Evolutionary conservation across 1,140 invertebrate species (phyloP), one percentile per base, ranked within the genome.

Genomic region (Sitodiplosis mosellana): DNA sequence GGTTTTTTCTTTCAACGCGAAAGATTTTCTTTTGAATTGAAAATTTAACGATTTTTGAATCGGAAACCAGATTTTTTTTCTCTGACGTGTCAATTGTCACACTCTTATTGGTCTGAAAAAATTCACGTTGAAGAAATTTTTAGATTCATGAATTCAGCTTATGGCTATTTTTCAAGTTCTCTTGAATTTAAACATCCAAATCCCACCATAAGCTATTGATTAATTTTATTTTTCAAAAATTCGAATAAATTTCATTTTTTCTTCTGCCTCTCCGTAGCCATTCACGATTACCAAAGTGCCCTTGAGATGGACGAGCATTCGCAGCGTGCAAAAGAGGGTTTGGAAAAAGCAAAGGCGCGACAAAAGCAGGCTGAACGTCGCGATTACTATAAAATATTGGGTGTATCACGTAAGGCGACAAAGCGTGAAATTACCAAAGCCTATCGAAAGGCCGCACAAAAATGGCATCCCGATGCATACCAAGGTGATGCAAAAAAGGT

Each of bases 401-500:
- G 80, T 15, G 73, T 75, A 33, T 73, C 73, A 52, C 65, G 71
- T 65, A 83, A 75, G 49, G 94, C 94, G 1, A 80, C 67, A 17
- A 99, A 99, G 68, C 78, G 81, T 57, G 89, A 97, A 65, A 93
- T 99, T 15, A 72, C 80, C 1, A 98, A 97, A 73, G 94, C 94
- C 6, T 98, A 98, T 67, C 77, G 94, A 52, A 97, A 96, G 74
- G 76, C 90, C 46, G 95, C 95, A 14, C 87, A 93, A 65, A 87
- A 96, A 65, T 99, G 94, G 93, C 95, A 99, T 74, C 95, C 95
- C 0, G 95, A 99, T 67, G 93, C 93, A 68, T 98, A 83, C 63
- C 79, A 83, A 53, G 82, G 78, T 6, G 83, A 91, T 46, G 86
- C 90, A 55, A 99, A 99, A 68, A 91, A 94, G 61, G 71, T 80